These are phyloP conservation scores for Sinelater perroti DNA, from an alignment of 2,888 invertebrate species.

Conservation along the genomic window DNA sequence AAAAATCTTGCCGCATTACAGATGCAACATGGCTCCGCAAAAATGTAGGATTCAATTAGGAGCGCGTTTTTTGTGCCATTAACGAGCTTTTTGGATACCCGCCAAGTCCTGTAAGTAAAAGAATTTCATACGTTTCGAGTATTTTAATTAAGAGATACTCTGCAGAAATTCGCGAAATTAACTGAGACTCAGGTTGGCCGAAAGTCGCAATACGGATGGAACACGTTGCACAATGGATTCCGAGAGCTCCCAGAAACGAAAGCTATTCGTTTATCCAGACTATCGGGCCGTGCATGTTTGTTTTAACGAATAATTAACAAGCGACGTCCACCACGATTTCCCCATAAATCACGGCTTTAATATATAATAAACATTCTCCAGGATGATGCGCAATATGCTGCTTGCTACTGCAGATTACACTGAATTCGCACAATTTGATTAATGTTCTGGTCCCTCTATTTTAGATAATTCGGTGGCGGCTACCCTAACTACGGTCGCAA, in stretches of 20 bases:
- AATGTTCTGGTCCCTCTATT: constrained; percentile 49
- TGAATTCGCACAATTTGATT: constrained; percentile 54
- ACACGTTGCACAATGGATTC: constrained; percentile 1
- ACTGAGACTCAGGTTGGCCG: constrained; percentile 4
- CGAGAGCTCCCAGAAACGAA: constrained; percentile 12
- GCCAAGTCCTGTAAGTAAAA: constrained; percentile 26
- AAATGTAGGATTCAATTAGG: constrained; percentile 34
- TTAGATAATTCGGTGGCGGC: constrained; percentile 45
- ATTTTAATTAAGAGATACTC: constrained; percentile 34
- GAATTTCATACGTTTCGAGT: constrained; percentile 31
- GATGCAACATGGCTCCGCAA: constrained; percentile 29
- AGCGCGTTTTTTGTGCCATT: constrained; percentile 31
- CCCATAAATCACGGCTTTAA: constrained; percentile 49
- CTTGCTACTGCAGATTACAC: constrained; percentile 52
- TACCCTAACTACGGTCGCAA: constrained; percentile 43
- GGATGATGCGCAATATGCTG: constrained; percentile 50
- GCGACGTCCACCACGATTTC: constrained; percentile 44
- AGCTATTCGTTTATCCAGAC: constrained; percentile 9
- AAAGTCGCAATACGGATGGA: constrained; percentile 4
- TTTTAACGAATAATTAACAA: constrained; percentile 48
- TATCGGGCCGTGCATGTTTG: constrained; percentile 30
- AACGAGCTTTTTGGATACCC: constrained; percentile 33
- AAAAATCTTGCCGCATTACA: constrained; percentile 31
- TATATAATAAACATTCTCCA: constrained; percentile 50
- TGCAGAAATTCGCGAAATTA: constrained; percentile 20